Evolutionary conservation across 2,797 vertebrate genomes (phyloP).

Genomic region (Syngnathus rostellatus): DNA sequence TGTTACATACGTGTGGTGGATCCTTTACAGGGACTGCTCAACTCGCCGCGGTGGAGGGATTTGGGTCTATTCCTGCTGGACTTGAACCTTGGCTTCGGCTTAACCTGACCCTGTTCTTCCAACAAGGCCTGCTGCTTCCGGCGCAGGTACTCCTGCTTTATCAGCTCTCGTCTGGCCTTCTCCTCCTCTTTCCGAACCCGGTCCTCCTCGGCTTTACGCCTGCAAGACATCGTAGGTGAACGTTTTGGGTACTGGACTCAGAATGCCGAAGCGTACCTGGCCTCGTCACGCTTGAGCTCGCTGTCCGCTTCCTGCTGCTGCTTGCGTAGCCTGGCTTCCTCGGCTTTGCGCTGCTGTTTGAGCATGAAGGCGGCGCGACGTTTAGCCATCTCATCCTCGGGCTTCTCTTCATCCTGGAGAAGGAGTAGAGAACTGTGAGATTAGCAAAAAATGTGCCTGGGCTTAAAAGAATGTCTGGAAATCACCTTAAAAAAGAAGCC

Average conservation of each 20-base stretch:
- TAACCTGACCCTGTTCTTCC: constrained; percentile 86
- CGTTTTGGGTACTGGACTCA: background rate
- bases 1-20: constrained; percentile 72
- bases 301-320: constrained; percentile 85
- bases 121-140: constrained; percentile 86
- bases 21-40: constrained; percentile 65
- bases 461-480: background rate
- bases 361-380: constrained; percentile 90
- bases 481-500: constrained; percentile 98
- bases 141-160: constrained; percentile 91
- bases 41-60: constrained; percentile 82
- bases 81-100: constrained; percentile 75
- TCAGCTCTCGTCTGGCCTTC: constrained; percentile 87
- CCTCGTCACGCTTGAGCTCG: constrained; percentile 87
- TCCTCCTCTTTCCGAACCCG: constrained; percentile 93
- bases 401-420: constrained; percentile 79
- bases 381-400: constrained; percentile 91
- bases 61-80: constrained; percentile 77
- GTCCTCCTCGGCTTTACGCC: constrained; percentile 94
- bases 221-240: constrained; percentile 35
- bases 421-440: background rate
- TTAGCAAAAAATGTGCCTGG: background rate
- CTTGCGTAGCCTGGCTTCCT: constrained; percentile 83
- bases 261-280: constrained; percentile 65
- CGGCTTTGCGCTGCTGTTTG: constrained; percentile 93